A percentile compares a stretch with the other conserved stretches of the same genome.
These are phyloP conservation scores for Pleuronectes platessa DNA, from an alignment of 2,113 vertebrate species.

Conservation along the genomic window DNA sequence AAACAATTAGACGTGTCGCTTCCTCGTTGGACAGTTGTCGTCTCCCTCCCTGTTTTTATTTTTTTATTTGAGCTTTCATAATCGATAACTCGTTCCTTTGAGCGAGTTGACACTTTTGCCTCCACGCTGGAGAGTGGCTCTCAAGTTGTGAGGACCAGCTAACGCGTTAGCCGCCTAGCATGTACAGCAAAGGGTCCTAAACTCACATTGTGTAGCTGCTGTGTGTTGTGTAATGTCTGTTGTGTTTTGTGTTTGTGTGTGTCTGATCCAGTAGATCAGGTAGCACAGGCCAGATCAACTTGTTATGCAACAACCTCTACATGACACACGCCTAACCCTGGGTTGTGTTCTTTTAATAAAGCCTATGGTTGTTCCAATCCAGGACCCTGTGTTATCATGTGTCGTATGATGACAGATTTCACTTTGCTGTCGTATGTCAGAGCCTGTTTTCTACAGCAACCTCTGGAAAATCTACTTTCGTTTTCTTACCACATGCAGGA, in stretches of 20 bases:
- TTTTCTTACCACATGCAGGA: slow-evolving; percentile 1
- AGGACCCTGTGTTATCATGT: not conserved
- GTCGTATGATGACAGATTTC: not conserved
- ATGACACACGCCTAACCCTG: not conserved
- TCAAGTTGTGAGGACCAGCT: slow-evolving; percentile 32
- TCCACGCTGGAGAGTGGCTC: slow-evolving; percentile 20
- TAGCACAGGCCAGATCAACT: not conserved
- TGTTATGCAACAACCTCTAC: slow-evolving; percentile 42
- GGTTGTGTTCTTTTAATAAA: not conserved
- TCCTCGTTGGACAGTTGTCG: not conserved
- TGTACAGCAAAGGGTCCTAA: not conserved
- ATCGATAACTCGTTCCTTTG: not conserved
- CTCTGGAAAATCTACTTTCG: not conserved
- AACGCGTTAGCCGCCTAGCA: slow-evolving; percentile 39
- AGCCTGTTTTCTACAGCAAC: not conserved
- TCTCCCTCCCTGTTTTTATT: not conserved
- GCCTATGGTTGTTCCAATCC: not conserved
- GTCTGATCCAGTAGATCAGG: slow-evolving; percentile 20
- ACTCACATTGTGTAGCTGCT: not conserved
- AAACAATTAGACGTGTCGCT: rapidly evolving
- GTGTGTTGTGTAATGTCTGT: not conserved
- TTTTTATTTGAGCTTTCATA: not conserved
- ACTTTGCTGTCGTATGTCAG: not conserved
- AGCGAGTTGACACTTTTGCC: slow-evolving; percentile 19
- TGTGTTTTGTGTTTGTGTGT: not conserved